Base-by-base conservation (phyloP, 1,140 invertebrate genomes). In the Watersipora subatra region DNA sequence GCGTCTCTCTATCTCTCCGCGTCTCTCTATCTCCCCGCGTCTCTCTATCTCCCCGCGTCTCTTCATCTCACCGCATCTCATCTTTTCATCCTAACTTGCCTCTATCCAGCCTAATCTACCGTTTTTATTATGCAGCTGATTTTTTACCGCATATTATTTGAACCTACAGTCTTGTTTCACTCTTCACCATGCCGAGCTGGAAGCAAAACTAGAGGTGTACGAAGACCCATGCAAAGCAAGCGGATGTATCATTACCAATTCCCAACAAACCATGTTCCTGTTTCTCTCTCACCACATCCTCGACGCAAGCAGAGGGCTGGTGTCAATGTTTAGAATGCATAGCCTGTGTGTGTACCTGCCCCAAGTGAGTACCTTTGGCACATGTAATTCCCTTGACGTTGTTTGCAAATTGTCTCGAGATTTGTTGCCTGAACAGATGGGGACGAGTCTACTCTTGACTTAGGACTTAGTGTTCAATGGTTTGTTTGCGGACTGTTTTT, bases 241-340 rank as follows among this genome's bases (percentile, higher is more conserved):
- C 56, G 75, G 73, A 46, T 70, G 76, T 24, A 76, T 78, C 61
- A 74, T 78, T 63, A 76, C 70, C 70, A 77, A 78, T 65, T 68
- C 74, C 22, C 67, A 69, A 34, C 75, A 78, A 70, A 71, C 74
- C 20, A 70, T 77, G 70, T 77, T 78, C 66, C 68, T 78, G 28
- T 78, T 78, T 70, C 69, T 77, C 28, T 73, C 77, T 64, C 72
- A 73, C 67, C 71, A 75, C 56, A 69, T 73, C 26, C 65, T 76
- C 29, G 73, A 78, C 73, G 75, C 76, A 63, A 65, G 25, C 26
- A 30, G 57, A 22, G 58, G 12, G 2, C 20, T 25, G 66, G 70
- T 72, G 46, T 67, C 73, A 63, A 68, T 76, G 34, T 76, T 74
- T 68, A 76, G 75, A 64, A 64, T 76, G 65, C 70, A 69, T 58